These are phyloP conservation scores for Zosterops lateralis DNA, from an alignment of 2,113 vertebrate genomes.

Conservation along the genomic window DNA sequence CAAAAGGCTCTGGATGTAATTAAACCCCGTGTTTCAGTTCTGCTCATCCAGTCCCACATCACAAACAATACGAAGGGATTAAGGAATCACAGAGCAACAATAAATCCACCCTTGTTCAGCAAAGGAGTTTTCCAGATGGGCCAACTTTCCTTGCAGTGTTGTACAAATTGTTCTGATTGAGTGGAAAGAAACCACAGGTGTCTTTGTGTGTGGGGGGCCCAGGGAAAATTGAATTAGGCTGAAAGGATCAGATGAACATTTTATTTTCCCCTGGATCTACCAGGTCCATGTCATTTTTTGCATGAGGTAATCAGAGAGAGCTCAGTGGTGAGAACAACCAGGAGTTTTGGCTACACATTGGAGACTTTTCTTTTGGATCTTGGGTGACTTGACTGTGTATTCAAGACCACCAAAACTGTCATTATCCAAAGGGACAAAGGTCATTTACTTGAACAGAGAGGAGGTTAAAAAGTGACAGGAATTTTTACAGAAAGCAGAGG, in stretches of 20 bases:
- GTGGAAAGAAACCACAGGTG: not conserved
- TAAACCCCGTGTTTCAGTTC: not conserved
- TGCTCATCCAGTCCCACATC: not conserved
- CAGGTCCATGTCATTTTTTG: not conserved
- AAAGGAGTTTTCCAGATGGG: not conserved
- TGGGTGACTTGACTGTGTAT: not conserved
- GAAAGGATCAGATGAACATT: not conserved
- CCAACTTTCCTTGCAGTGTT: not conserved
- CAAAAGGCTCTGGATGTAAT: slow-evolving; percentile 16
- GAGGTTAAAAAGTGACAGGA: not conserved
- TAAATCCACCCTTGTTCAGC: not conserved
- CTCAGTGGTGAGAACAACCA: not conserved
- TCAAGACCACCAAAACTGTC: not conserved
- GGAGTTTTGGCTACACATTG: not conserved
- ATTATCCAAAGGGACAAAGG: not conserved
- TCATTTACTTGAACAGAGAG: not conserved
- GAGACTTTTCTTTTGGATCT: not conserved
- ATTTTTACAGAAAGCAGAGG: not conserved
- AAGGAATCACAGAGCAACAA: not conserved
- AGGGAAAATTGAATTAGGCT: not conserved
- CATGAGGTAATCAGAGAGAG: not conserved
- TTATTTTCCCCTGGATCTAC: not conserved
- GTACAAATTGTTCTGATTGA: slow-evolving; percentile 4
- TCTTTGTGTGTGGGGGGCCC: not conserved
- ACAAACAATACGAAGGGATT: not conserved